phyloP scores from a whole-genome alignment of 2,888 invertebrate species.

The Parnassius apollo region DNA sequence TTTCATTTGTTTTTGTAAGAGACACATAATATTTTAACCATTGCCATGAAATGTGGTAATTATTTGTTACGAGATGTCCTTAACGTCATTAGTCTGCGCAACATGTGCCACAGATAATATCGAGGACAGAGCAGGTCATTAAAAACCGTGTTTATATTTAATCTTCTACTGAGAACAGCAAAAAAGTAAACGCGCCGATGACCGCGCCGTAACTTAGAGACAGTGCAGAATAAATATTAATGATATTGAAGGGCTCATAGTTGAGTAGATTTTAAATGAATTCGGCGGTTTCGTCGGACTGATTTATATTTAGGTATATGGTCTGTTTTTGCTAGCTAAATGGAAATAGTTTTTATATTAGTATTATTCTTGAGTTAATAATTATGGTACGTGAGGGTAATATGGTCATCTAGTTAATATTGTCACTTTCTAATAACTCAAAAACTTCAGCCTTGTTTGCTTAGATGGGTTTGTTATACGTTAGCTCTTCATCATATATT shows the following conservation, averaged over 20 bases:
- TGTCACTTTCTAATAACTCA: too few species aligned
- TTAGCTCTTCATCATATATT: too few species aligned
- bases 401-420: too few species aligned
- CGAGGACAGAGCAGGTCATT: conserved; percentile 49
- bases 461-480: too few species aligned
- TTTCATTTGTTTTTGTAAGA: too few species aligned
- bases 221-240: conserved; percentile 20
- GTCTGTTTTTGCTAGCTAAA: too few species aligned
- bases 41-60: conserved; percentile 8
- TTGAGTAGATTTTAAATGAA: conserved; percentile 4
- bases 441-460: too few species aligned
- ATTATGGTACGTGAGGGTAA: too few species aligned
- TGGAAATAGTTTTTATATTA: too few species aligned
- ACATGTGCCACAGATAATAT: conserved; percentile 73
- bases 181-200: conserved; percentile 17
- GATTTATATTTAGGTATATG: too few species aligned
- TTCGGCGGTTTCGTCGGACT: not conserved
- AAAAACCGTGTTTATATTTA: conserved; percentile 61
- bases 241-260: conserved; percentile 9
- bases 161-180: conserved; percentile 16
- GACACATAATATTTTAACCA: too few species aligned
- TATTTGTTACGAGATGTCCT: conserved; percentile 48
- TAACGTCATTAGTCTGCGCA: conserved; percentile 64
- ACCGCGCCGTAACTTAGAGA: conserved; percentile 17
- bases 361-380: too few species aligned